Evolutionary conservation across 2,888 invertebrate species (phyloP), one percentile per base, ranked within the genome.

Genomic region (Scaptomyza cyrtandrae): DNA sequence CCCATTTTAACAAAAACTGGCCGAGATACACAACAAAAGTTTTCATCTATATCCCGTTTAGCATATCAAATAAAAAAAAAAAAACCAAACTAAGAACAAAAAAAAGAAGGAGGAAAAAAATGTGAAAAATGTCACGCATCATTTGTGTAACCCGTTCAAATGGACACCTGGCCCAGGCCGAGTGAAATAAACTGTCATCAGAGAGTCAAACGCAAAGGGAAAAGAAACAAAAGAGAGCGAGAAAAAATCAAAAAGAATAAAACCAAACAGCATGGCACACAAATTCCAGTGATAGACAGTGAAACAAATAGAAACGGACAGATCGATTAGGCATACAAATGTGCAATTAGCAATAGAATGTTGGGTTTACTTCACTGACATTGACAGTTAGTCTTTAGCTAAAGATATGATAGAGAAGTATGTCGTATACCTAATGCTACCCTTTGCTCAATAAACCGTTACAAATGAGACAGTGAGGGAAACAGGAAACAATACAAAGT

Each of bases 251-350:
- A 33, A 49, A 16, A 16, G 19, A 46, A 24, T 5, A 24, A 24
- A 19, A 24, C 2, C 3, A 58, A 60, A 54, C 53, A 64, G 54
- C 83, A 86, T 27, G 86, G 80, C 80, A 68, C 86, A 81, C 84
- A 81, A 81, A 83, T 74, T 86, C 64, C 66, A 44, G 10, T 74
- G 86, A 88, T 58, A 53, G 80, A 86, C 66, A 50, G 41, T 74
- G 61, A 71, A 64, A 80, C 80, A 77, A 77, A 88, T 77, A 49
- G 65, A 77, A 83, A 37, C 48, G 60, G 84, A 86, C 88, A 83
- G 82, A 83, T 82, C 88, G 88, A 88, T 88, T 86, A 86, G 88
- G 83, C 83, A 86, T 86, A 86, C 86, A 83, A 83, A 88, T 83
- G 83, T 80, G 88, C 88, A 83, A 83, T 83, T 83, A 86, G 85